Percentiles rank a stretch among this genome's conserved stretches.
Conservation (phyloP, 2,797 vertebrate species). For the Amazona finschi region DNA sequence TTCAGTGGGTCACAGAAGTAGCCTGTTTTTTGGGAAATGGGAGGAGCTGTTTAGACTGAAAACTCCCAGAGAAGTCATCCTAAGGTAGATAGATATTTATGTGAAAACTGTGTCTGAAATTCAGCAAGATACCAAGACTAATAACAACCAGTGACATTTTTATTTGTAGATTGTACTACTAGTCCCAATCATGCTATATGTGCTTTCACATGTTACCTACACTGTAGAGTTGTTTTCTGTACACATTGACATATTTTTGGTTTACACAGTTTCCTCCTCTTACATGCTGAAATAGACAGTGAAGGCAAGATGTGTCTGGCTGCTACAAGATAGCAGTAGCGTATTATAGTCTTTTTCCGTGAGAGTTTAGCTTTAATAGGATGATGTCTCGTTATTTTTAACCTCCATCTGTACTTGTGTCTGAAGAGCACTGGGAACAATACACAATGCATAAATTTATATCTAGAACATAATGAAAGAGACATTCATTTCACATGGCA, state of each 20-base stretch:
- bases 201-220: not conserved
- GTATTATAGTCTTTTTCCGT: not conserved
- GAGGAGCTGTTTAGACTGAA: not conserved
- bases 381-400: constrained; percentile 29
- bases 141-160: not conserved
- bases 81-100: not conserved
- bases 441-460: not conserved
- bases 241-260: not conserved
- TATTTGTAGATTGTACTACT: not conserved
- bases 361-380: not conserved
- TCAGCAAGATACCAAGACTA: not conserved
- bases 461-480: not conserved
- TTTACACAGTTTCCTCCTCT: not conserved
- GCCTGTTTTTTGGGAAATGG: not conserved
- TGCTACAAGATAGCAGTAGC: not conserved
- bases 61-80: not conserved
- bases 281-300: not conserved
- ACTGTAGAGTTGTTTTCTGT: not conserved
- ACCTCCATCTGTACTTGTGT: constrained; percentile 3
- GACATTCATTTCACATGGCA: not conserved
- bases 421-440: not conserved
- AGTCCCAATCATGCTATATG: not conserved
- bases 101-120: not conserved
- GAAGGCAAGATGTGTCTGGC: not conserved
- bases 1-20: not conserved